phyloP scores from a whole-genome alignment of 2,888 invertebrate species.

The Melolontha melolontha region DNA sequence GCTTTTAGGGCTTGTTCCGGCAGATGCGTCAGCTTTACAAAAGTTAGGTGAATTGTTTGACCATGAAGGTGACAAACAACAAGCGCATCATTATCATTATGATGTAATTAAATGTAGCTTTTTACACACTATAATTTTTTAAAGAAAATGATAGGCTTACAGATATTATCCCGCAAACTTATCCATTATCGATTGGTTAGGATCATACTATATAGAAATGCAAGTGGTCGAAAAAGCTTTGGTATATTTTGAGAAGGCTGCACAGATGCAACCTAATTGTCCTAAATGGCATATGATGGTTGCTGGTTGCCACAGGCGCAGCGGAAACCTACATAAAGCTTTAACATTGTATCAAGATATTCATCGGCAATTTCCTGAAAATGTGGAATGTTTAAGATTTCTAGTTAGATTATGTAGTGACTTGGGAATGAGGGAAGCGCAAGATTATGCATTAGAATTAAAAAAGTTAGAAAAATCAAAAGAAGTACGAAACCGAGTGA shows the following conservation, averaged over 20 bases:
- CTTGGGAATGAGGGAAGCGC: slow-evolving; percentile 90
- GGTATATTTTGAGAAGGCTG: slow-evolving; percentile 84
- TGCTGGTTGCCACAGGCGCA: slow-evolving; percentile 85
- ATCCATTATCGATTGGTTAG: slow-evolving; percentile 88
- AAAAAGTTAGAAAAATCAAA: slow-evolving; percentile 74
- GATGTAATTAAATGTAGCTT: slow-evolving; percentile 73
- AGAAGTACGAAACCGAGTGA: slow-evolving; percentile 70
- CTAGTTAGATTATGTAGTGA: slow-evolving; percentile 90
- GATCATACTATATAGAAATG: slow-evolving; percentile 88
- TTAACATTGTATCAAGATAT: slow-evolving; percentile 86
- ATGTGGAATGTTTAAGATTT: slow-evolving; percentile 91
- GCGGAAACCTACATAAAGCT: slow-evolving; percentile 74
- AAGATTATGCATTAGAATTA: slow-evolving; percentile 85
- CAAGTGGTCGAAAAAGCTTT: slow-evolving; percentile 91
- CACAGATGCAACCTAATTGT: slow-evolving; percentile 80
- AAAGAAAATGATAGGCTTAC: slow-evolving; percentile 68
- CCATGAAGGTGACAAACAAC: slow-evolving; percentile 89
- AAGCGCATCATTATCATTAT: slow-evolving; percentile 85
- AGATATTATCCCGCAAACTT: slow-evolving; percentile 79
- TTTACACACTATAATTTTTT: neutral
- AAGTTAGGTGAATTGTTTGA: slow-evolving; percentile 93
- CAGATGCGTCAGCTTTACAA: slow-evolving; percentile 90
- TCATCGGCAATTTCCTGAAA: slow-evolving; percentile 92
- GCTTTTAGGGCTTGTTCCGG: slow-evolving; percentile 83
- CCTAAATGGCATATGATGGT: slow-evolving; percentile 89